These are phyloP conservation scores for Manacus vitellinus DNA, from an alignment of 2,113 vertebrate genomes.

Conservation along the genomic window DNA sequence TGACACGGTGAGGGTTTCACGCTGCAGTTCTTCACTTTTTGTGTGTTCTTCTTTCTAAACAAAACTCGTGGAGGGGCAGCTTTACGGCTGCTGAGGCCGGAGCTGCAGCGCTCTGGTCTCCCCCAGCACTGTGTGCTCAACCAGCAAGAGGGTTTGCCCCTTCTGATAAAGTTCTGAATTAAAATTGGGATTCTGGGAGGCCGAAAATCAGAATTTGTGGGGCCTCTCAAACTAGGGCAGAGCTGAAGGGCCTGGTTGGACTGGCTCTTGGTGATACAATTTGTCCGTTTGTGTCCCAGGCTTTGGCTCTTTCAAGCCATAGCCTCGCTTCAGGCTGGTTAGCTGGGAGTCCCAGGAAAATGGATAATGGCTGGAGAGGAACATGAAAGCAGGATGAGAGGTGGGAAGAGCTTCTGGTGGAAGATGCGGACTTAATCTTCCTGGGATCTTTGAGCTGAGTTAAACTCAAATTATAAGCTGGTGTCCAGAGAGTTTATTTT, in stretches of 20 bases:
- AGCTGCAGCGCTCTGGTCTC: rapidly evolving
- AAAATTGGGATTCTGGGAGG: not conserved
- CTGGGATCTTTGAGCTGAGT: not conserved
- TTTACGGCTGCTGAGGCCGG: not conserved
- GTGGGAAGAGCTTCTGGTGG: not conserved
- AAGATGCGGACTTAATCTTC: not conserved
- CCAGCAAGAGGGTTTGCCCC: not conserved
- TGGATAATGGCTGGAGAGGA: not conserved
- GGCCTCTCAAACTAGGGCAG: not conserved
- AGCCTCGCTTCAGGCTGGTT: not conserved
- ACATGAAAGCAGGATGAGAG: not conserved
- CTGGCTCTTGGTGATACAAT: not conserved
- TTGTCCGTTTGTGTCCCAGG: not conserved
- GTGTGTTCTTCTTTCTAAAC: not conserved
- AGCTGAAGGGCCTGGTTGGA: not conserved
- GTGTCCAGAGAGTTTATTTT: constrained; percentile 34
- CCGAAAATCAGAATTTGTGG: not conserved
- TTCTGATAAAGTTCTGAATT: too few relatives aligned
- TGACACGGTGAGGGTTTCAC: rapidly evolving
- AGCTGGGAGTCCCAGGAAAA: not conserved
- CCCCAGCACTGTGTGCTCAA: not conserved
- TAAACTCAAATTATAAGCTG: constrained; percentile 48
- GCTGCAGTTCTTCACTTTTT: not conserved
- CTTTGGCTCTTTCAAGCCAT: not conserved
- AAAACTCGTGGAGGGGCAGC: rapidly evolving